Evolutionary conservation across 2,888 invertebrate genomes (phyloP), one percentile per base, ranked within the genome.

Genomic region (Rotaria macrura): DNA sequence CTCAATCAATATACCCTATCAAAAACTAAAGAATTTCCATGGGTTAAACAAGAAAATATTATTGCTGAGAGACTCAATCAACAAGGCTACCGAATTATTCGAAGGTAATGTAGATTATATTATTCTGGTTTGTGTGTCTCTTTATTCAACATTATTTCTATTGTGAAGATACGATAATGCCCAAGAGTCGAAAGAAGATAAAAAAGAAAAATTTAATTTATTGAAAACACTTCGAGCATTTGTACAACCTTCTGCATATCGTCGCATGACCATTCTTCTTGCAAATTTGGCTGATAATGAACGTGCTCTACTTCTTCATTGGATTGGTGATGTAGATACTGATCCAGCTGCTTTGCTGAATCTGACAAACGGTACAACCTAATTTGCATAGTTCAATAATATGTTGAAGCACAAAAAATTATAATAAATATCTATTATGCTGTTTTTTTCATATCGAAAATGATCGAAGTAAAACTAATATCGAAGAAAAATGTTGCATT

Each of bases 1-100:
- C 90, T 92, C 79, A 87, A 92, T 87, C 92, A 92, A 38, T 86
- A 86, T 83, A 84, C n/a, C 9, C n/a, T 79, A 43, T 79, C 79
- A 14, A 23, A 43, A 9, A 79, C n/a, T 79, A 79, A 79, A 43
- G 25, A 79, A 43, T 79, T 79, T 79, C 79, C 79, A 20, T 79
- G 79, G 79, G 14, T n/a, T 12, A 6, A 79, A 79, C 79, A 79
- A 79, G 79, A 79, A 43, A 40, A 79, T n/a, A 14, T 79, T 25
- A 79, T 79, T 79, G 4, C 40, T 12, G 79, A 43, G 10, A 79
- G 79, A 79, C n/a, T 79, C 5, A 79, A 12, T 12, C 10, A 14
- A 43, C 25, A 79, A 43, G 43, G 43, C 43, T 79, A 40, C 43
- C 40, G 40, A n/a, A 14, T 79, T n/a, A 79, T 79, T 43, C 40